Conservation (phyloP, 2,113 vertebrate genomes). For the Falcunculus frontatus region DNA sequence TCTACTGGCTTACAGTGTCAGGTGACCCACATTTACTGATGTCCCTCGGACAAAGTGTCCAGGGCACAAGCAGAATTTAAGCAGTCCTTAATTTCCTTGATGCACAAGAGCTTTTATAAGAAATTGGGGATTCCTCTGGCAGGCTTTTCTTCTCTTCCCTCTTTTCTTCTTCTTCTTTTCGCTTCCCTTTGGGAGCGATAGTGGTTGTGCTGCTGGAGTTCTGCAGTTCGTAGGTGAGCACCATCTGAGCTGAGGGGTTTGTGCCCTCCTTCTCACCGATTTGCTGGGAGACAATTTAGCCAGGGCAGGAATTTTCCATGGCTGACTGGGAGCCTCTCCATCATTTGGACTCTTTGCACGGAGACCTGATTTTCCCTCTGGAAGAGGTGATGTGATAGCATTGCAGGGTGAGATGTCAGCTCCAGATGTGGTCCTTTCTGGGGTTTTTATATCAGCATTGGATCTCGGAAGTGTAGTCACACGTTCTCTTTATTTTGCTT, state of each 20-base stretch:
- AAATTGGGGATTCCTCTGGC: background rate
- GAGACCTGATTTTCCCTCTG: background rate
- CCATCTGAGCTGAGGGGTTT: background rate
- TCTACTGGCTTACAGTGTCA: background rate
- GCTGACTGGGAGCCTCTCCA: background rate
- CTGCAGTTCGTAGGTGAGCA: background rate
- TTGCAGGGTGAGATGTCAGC: background rate
- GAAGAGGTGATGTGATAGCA: background rate
- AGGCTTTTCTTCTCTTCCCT: background rate
- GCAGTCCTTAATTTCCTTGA: background rate
- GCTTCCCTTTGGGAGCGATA: background rate
- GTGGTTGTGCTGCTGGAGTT: background rate
- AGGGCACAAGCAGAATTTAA: background rate
- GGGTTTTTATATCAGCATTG: background rate
- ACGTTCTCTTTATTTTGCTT: background rate
- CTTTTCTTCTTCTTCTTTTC: no score
- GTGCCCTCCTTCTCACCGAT: background rate
- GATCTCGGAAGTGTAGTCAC: background rate
- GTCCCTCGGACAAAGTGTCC: background rate
- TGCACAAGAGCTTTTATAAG: background rate
- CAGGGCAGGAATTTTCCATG: background rate
- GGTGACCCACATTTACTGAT: background rate
- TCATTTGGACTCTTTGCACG: background rate
- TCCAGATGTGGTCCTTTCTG: background rate
- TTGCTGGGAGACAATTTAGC: background rate